Evolutionary conservation across 2,113 vertebrate species (phyloP).

Genomic region (Carassius gibelio): DNA sequence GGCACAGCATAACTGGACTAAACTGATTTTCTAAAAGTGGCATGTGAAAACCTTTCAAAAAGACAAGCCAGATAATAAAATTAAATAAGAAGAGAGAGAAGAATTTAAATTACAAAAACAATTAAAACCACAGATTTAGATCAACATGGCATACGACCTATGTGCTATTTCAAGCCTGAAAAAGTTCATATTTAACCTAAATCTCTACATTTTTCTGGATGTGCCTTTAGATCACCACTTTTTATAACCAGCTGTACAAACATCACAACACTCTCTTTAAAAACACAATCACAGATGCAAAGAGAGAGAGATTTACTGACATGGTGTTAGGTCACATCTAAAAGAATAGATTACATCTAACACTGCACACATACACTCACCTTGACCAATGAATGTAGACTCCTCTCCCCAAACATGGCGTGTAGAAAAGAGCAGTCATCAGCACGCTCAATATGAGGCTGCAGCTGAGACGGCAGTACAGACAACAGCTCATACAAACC

Average conservation of each 20-base stretch:
- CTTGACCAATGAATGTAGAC: conserved; percentile 95
- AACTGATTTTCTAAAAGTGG: background rate
- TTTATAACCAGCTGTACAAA: background rate
- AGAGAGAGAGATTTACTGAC: background rate
- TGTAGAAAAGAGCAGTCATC: conserved; percentile 95
- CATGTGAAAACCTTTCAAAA: background rate
- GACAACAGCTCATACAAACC: conserved; percentile 94
- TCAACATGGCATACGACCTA: background rate
- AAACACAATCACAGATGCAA: background rate
- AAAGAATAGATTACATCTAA: background rate
- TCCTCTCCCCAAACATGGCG: conserved; percentile 92
- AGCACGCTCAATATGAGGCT: conserved; percentile 89
- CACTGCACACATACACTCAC: conserved; percentile 82
- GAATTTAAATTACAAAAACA: too few relatives aligned
- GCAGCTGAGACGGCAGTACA: conserved; percentile 91
- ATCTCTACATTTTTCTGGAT: background rate
- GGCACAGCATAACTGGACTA: background rate
- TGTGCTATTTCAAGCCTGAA: background rate
- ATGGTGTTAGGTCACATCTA: background rate
- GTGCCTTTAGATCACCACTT: background rate
- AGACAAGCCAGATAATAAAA: background rate
- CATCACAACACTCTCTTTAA: background rate
- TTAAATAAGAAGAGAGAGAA: background rate
- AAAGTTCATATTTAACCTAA: too few relatives aligned
- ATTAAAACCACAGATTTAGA: background rate